Base-by-base conservation (phyloP, 2,888 invertebrate species). In the Drosophila fungiperda region DNA sequence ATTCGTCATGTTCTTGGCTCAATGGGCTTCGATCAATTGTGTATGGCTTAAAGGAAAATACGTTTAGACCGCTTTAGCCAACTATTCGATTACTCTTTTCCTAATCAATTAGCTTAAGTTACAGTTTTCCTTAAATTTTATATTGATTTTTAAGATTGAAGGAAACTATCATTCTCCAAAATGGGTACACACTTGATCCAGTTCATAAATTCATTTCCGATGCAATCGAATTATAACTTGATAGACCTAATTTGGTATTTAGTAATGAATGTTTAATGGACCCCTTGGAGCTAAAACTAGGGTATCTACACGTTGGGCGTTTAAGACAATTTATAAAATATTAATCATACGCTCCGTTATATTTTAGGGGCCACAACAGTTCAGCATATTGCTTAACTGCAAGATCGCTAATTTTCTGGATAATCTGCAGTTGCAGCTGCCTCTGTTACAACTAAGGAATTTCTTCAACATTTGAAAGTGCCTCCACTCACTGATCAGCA, bases 401-500 rank as follows among this genome's bases (percentile, higher is more conserved):
- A 48, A 57, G 35, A 50, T 68, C 5, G 35, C n/a, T 42, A 55
- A 68, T 68, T 55, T 59, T 40, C 45, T 42, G 54, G 54, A 48
- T 73, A 55, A 60, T 52, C 49, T 40, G 58, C 15, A 15, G 36
- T 72, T 62, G 67, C 78, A 76, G 73, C 73, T 76, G 73, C 59
- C 42, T 23, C n/a, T 20, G 33, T 36, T 29, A 29, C 62, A 53
- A 61, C 29, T 23, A 33, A 52, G 49, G 49, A 64, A 70, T 58
- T 64, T n/a, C 29, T 36, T 35, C 32, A 48, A 32, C 35, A 60
- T 70, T 62, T 71, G 45, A 38, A 6, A 35, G 29, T 49, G 2
- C 42, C 36, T 26, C 33, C 23, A 36, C 15, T 55, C 48, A 26
- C 33, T 48, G 38, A 61, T 73, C 49, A 20, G 48, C 55, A 49